Percentiles rank a stretch among this genome's conserved stretches.
phyloP scores from a whole-genome alignment of 2,888 invertebrate genomes.

The Dorcus hopei region DNA sequence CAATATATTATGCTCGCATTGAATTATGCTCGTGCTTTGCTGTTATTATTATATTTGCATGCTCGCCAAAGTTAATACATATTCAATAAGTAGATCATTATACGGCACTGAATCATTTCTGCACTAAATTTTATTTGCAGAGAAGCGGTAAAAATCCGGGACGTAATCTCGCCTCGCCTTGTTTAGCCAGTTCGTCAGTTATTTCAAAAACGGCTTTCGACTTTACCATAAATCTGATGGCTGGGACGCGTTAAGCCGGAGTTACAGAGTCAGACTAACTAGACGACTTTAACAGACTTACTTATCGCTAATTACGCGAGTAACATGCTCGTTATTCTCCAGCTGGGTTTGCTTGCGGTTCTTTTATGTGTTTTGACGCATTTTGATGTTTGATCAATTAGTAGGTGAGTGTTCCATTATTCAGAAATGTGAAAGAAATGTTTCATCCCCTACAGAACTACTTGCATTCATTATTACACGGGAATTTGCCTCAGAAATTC shows the following conservation, averaged over 20 bases:
- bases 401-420: not conserved
- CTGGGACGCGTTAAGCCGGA: not conserved
- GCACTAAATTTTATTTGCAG: no score
- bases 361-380: constrained; percentile 2
- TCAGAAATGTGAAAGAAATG: not conserved
- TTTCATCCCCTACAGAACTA: not conserved
- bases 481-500: no score
- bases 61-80: no score
- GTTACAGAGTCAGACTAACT: not conserved
- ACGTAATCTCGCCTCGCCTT: no score
- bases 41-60: no score
- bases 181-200: no score
- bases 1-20: no score
- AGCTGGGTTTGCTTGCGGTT: constrained; percentile 1
- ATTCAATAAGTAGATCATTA: no score
- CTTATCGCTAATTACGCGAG: not conserved
- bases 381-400: constrained; percentile 4
- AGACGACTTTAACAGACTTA: not conserved
- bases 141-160: no score
- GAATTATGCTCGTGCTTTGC: no score
- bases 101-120: no score
- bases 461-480: not conserved
- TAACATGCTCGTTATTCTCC: not conserved
- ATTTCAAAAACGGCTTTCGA: no score
- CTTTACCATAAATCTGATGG: not conserved